phyloP scores from a whole-genome alignment of 2,113 vertebrate genomes.

The Dromiciops gliroides region DNA sequence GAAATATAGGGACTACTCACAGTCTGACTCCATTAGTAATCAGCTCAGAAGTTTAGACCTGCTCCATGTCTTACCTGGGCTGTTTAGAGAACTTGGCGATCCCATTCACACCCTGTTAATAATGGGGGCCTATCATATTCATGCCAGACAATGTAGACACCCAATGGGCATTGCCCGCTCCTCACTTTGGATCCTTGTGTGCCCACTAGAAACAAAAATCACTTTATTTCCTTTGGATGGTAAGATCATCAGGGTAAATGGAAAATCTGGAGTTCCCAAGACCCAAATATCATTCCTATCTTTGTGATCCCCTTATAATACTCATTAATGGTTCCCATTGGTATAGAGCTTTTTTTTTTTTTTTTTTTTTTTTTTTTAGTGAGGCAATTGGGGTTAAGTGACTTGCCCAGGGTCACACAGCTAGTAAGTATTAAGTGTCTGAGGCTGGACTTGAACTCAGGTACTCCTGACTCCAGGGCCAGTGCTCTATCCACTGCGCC shows the following conservation, averaged over 20 bases:
- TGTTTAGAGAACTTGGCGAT: not conserved
- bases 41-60: not conserved
- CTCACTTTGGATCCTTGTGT: not conserved
- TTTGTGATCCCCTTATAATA: not conserved
- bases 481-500: too few species aligned
- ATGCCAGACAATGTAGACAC: not conserved
- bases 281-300: constrained; percentile 7
- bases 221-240: not conserved
- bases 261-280: not conserved
- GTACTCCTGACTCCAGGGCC: too few species aligned
- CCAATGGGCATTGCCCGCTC: not conserved
- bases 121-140: not conserved
- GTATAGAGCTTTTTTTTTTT: not conserved
- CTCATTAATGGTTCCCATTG: not conserved
- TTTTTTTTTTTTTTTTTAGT: too few species aligned
- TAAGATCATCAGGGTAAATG: not conserved
- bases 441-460: too few species aligned
- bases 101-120: not conserved
- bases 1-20: not conserved
- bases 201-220: not conserved
- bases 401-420: too few species aligned
- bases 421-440: too few species aligned
- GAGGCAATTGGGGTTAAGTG: too few species aligned
- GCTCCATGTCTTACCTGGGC: not conserved
- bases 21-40: not conserved